These are phyloP conservation scores for Sepioteuthis lessoniana DNA, from an alignment of 2,888 invertebrate species.

Conservation along the genomic window DNA sequence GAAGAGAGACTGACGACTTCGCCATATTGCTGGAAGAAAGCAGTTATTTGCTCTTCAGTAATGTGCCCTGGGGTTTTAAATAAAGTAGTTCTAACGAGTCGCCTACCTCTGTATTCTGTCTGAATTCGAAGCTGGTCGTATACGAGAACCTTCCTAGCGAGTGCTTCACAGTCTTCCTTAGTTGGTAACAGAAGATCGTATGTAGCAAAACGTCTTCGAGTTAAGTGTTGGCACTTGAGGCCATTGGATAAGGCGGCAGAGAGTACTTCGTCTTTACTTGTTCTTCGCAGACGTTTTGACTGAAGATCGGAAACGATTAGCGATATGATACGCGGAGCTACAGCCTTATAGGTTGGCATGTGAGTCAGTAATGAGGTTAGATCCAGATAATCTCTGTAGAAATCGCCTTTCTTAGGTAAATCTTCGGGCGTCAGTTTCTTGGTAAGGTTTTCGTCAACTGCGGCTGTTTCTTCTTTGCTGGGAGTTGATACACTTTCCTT, in stretches of 20 bases:
- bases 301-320: background rate
- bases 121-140: background rate
- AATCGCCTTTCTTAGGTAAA: background rate
- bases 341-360: background rate
- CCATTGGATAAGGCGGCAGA: background rate
- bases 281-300: background rate
- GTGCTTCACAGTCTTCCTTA: background rate
- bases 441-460: background rate
- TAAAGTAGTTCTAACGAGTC: background rate
- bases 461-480: too few species aligned
- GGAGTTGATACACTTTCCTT: too few species aligned
- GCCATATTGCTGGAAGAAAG: background rate
- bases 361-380: background rate
- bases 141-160: background rate
- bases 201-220: background rate
- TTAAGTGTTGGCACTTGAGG: background rate
- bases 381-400: background rate
- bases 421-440: background rate
- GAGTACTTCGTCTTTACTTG: background rate
- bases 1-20: background rate
- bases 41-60: background rate
- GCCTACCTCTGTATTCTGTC: background rate
- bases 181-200: background rate
- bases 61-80: background rate
- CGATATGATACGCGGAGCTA: background rate